Evolutionary conservation across 2,888 invertebrate genomes (phyloP), one percentile per base, ranked within the genome.

Genomic region (Chloroclysta siterata): DNA sequence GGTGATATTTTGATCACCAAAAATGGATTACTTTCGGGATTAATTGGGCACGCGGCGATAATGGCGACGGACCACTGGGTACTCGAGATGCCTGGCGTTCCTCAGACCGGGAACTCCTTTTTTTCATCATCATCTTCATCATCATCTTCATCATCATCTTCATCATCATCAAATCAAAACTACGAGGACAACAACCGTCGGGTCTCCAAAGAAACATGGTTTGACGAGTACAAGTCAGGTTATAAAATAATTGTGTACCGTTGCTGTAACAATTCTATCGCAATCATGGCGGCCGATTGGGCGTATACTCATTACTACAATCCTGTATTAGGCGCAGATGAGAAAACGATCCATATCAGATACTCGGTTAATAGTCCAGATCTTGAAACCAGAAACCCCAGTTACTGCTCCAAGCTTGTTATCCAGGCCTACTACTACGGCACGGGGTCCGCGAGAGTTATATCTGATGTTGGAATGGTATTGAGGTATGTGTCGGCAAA

Each of bases 251-350:
- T 29, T 10, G 51, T 51, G 14, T 51, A 33, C 33, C 51, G 51
- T 36, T 51, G 51, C 15, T 15, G 33, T 36, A 33, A 33, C 15
- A 33, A 36, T 15, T 36, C 51, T 51, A 36, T 36, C 15, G 51
- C 51, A 14, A 51, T 15, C 33, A 51, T 51, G 51, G 51, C 51
- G 0, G 51, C 51, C 2, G 33, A 51, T 36, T 51, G 51, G 51
- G 51, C 51, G 11, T 51, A 51, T 8, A 51, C 51, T 15, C 51
- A 51, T 36, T 51, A 51, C 51, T 51, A 51, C 15, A 51, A 51
- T 15, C 15, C 51, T 33, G 33, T 33, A 33, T 36, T 29, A 51
- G 51, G 51, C 8, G 51, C 36, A 15, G 51, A 51, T 14, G 51
- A 51, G 33, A 51, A 51, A 33, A 51, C 51, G 4, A 51, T 51